Evolutionary conservation across 2,888 invertebrate genomes (phyloP).

Genomic region (Sussaba pulchella): DNA sequence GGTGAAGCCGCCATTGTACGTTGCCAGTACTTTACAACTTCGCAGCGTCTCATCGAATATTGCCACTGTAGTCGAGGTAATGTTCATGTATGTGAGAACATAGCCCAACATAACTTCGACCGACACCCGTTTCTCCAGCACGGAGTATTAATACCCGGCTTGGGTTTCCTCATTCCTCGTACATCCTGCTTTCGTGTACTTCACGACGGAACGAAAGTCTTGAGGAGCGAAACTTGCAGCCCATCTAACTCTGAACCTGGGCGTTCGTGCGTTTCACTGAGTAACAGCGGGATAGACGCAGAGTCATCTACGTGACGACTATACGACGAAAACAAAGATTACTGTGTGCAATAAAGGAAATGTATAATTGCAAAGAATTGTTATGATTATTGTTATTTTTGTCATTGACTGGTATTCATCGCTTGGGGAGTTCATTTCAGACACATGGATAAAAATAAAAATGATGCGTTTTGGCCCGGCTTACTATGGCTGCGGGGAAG

Average conservation of each 20-base stretch:
- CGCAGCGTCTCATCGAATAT: neutral
- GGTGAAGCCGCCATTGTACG: no score
- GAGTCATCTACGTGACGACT: neutral
- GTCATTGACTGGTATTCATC: no score
- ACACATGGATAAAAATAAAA: no score
- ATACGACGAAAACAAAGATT: neutral
- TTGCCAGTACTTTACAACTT: no score
- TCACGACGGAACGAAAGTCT: neutral
- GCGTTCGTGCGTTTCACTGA: neutral
- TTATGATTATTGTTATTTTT: no score
- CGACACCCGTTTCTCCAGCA: neutral
- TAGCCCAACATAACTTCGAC: conserved; percentile 9
- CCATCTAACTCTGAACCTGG: neutral
- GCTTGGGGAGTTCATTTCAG: no score
- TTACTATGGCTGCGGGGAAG: no score
- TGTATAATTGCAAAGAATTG: no score
- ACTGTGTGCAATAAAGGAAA: neutral
- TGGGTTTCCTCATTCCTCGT: conserved; percentile 14
- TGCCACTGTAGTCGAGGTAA: neutral
- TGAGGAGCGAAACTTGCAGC: neutral
- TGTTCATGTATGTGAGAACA: neutral
- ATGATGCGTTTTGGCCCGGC: no score
- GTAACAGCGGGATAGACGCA: neutral
- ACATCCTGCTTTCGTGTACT: neutral
- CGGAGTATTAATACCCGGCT: conserved; percentile 10